A percentile compares a stretch with the other conserved stretches of the same genome.
phyloP scores from a whole-genome alignment of 2,113 vertebrate genomes.

The Turdus rufiventris region DNA sequence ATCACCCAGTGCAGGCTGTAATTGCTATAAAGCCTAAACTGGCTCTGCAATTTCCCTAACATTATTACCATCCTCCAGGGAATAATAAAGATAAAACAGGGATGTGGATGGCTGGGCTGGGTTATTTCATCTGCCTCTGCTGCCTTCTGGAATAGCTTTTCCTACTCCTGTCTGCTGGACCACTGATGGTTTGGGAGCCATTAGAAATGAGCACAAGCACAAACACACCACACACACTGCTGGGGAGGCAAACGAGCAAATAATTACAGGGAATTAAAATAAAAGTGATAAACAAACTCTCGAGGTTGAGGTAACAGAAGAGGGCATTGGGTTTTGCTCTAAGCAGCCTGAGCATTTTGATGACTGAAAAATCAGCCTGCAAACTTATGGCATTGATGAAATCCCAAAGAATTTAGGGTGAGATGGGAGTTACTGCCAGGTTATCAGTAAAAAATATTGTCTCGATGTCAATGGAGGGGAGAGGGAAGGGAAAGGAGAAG shows the following conservation, averaged over 20 bases:
- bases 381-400: background rate
- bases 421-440: background rate
- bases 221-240: background rate
- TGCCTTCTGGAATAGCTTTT: background rate
- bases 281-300: background rate
- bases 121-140: background rate
- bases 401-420: background rate
- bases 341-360: background rate
- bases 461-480: background rate
- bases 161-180: background rate
- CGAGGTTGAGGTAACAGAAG: background rate
- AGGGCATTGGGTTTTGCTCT: background rate
- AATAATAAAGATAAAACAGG: slow-evolving; percentile 14
- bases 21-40: background rate
- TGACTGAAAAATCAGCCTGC: background rate
- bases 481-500: background rate
- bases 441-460: background rate
- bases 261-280: background rate
- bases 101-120: slow-evolving; percentile 31
- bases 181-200: background rate
- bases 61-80: background rate
- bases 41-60: slow-evolving; percentile 31
- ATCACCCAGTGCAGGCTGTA: background rate
- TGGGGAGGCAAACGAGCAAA: background rate
- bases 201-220: background rate